Percentiles rank a stretch among this genome's conserved stretches.
Evolutionary conservation across 1,140 invertebrate species (phyloP).

Genomic region (Planococcus citri): DNA sequence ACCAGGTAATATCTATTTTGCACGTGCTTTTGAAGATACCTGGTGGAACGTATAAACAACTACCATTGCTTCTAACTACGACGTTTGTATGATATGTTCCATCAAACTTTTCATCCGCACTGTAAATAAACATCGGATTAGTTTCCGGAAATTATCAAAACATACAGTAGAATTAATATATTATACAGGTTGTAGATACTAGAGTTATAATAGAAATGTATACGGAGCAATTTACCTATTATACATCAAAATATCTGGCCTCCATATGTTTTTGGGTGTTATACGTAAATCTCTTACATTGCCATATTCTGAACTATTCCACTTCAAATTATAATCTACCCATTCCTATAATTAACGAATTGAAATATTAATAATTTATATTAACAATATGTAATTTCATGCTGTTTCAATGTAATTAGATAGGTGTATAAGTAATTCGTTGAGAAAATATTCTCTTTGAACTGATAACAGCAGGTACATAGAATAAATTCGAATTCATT

Average conservation of each 20-base stretch:
- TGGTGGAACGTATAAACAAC: conserved; percentile 91
- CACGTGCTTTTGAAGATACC: conserved; percentile 98
- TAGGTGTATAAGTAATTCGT: too few species aligned
- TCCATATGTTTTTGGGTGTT: conserved; percentile 90
- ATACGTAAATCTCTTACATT: conserved; percentile 86
- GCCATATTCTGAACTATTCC: conserved; percentile 89
- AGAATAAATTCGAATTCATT: too few species aligned
- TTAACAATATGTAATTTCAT: background rate
- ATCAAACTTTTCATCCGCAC: conserved; percentile 96
- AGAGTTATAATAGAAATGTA: too few species aligned
- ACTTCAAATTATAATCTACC: conserved; percentile 91
- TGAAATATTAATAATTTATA: background rate
- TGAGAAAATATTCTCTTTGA: too few species aligned
- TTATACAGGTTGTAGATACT: too few species aligned
- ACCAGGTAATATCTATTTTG: conserved; percentile 98
- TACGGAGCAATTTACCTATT: conserved; percentile 95
- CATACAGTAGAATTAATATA: too few species aligned
- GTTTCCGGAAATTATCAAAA: background rate
- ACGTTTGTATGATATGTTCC: conserved; percentile 95
- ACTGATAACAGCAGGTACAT: too few species aligned
- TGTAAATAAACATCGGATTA: conserved; percentile 36
- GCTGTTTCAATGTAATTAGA: too few species aligned
- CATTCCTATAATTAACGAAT: conserved; percentile 61
- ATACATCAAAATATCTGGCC: conserved; percentile 96
- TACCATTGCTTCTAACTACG: conserved; percentile 88